Evolutionary conservation across 2,888 invertebrate species (phyloP).

Genomic region (Urechis unicinctus): DNA sequence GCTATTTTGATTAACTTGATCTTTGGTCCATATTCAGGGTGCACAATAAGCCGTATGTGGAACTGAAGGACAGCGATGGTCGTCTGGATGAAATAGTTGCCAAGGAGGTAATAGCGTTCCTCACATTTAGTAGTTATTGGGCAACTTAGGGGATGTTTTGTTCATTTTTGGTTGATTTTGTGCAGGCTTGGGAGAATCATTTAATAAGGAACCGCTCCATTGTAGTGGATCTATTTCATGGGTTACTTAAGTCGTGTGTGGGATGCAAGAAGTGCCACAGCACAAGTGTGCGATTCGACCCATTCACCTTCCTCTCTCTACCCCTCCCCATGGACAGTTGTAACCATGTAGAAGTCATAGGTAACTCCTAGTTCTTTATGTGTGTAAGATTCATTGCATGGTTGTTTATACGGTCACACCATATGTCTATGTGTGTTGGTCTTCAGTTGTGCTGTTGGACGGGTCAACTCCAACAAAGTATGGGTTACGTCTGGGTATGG

Average conservation of each 20-base stretch:
- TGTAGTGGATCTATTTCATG: conserved; percentile 84
- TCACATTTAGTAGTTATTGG: neutral
- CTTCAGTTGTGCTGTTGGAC: conserved; percentile 56
- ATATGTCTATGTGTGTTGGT: too few species aligned
- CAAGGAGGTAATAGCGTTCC: conserved; percentile 50
- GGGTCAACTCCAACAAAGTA: conserved; percentile 79
- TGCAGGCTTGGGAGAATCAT: conserved; percentile 75
- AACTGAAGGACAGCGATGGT: conserved; percentile 70
- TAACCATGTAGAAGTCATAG: conserved; percentile 69
- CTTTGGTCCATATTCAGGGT: conserved; percentile 54
- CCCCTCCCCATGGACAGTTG: conserved; percentile 86
- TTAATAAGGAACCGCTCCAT: conserved; percentile 76
- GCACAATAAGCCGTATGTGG: conserved; percentile 65
- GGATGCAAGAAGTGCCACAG: conserved; percentile 76
- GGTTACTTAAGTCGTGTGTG: conserved; percentile 81
- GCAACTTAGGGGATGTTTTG: too few species aligned
- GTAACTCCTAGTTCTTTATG: conserved; percentile 51
- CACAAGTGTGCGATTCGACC: conserved; percentile 82
- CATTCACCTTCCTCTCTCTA: conserved; percentile 82
- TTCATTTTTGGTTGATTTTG: too few species aligned
- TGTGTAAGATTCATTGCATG: neutral
- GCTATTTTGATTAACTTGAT: neutral
- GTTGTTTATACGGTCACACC: conserved; percentile 8
- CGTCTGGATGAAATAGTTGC: conserved; percentile 65
- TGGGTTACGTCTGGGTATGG: conserved; percentile 75